Evolutionary conservation across 2,797 vertebrate species (phyloP).

Genomic region (Periparus ater): DNA sequence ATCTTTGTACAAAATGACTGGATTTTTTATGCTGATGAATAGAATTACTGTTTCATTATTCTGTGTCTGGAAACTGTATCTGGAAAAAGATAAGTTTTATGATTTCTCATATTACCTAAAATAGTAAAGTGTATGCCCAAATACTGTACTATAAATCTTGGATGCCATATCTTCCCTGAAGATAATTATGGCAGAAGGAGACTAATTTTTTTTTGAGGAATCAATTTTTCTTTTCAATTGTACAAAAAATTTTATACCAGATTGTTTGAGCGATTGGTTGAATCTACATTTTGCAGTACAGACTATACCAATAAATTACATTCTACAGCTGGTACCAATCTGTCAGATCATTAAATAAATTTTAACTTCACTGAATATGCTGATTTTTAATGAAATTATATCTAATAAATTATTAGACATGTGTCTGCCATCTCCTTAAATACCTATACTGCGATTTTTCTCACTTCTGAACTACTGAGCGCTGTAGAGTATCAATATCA

Average conservation of each 20-base stretch:
- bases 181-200: not conserved
- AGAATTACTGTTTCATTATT: not conserved
- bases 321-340: not conserved
- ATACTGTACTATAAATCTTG: not conserved
- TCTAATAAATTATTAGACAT: not conserved
- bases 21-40: not conserved
- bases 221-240: not conserved
- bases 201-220: not conserved
- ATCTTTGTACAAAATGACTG: not conserved
- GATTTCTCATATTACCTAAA: not conserved
- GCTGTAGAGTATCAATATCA: not conserved
- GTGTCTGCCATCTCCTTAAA: not conserved
- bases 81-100: not conserved
- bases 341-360: not conserved
- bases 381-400: not conserved
- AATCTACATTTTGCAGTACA: not conserved
- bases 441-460: not conserved
- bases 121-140: not conserved
- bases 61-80: not conserved
- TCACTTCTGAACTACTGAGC: not conserved
- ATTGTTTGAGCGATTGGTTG: not conserved
- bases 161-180: not conserved
- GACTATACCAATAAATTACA: not conserved
- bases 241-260: not conserved
- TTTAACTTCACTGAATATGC: not conserved